Evolutionary conservation across 2,888 invertebrate species (phyloP), one percentile per base, ranked within the genome.

Genomic region (Metalampra italica): DNA sequence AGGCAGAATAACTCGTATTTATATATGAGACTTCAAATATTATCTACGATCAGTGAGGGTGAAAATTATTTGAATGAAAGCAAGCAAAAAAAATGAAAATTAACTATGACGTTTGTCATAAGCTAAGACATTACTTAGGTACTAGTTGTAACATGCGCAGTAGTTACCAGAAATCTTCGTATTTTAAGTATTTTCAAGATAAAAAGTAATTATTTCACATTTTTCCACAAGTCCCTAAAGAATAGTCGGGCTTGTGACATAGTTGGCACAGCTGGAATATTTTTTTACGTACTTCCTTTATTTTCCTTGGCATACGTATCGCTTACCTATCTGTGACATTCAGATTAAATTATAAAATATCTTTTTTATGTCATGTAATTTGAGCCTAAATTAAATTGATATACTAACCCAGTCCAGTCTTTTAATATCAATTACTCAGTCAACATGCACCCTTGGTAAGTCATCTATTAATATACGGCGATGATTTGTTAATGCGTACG

Each of bases 181-280:
- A 22, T 22, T 22, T 22, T 5, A 22, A 22, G 22, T n/a, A n/a
- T n/a, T n/a, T n/a, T n/a, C n/a, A n/a, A n/a, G n/a, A n/a, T n/a
- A n/a, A n/a, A n/a, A n/a, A 22, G 22, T 3, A 22, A 2, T 3
- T 22, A 5, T 22, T 22, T 22, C 37, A 39, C 3, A 14, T 71
- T 75, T 74, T 66, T 66, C 67, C 58, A 54, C 64, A 69, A 67
- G 66, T 62, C 66, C 71, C 68, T 71, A 76, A 64, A 62, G 72
- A 57, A 43, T 47, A 36, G 60, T 60, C 51, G 68, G 75, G 75
- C 75, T 69, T 68, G 71, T 80, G 82, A 82, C 86, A 86, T 65
- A 86, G 69, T 86, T 86, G 86, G 86, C 86, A 83, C 70, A 52
- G 54, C 54, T 55, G 58, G 58, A 66, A 62, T 59, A 64, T 71